These are phyloP conservation scores for Morone saxatilis DNA, from an alignment of 2,113 vertebrate genomes.

Conservation along the genomic window DNA sequence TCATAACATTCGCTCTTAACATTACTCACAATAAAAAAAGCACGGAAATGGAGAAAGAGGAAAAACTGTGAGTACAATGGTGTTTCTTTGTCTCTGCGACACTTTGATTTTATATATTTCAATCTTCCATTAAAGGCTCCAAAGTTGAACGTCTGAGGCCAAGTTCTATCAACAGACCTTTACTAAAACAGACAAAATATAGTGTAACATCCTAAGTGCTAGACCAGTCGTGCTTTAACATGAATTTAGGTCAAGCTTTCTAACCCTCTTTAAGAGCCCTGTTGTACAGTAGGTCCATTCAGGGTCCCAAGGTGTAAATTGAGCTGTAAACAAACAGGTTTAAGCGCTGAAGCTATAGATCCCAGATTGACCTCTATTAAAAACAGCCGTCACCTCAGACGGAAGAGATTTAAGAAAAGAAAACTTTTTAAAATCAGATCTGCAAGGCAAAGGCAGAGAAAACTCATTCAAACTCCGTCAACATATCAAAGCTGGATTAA, in stretches of 20 bases:
- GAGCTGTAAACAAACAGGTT: constrained; percentile 71
- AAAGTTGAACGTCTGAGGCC: constrained; percentile 4
- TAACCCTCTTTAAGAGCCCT: constrained; percentile 37
- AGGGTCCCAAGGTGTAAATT: constrained; percentile 65
- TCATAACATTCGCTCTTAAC: constrained; percentile 49
- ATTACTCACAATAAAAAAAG: constrained; percentile 14
- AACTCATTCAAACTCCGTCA: neutral
- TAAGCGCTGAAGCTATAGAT: constrained; percentile 26
- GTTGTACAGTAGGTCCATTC: constrained; percentile 64
- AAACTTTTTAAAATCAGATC: constrained; percentile 14
- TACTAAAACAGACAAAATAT: constrained; percentile 42
- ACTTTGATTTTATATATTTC: neutral
- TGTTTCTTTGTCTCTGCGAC: constrained; percentile 10
- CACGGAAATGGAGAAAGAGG: neutral
- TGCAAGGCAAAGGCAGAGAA: neutral
- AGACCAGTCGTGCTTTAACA: constrained; percentile 29
- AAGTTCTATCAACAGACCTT: constrained; percentile 7
- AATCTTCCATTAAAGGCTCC: neutral
- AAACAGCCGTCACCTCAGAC: constrained; percentile 34
- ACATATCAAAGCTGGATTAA: neutral
- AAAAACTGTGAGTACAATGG: neutral
- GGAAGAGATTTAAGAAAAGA: constrained; percentile 17
- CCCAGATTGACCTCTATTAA: constrained; percentile 54
- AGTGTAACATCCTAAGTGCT: constrained; percentile 27
- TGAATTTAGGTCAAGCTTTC: constrained; percentile 56